Base-by-base conservation (phyloP, 30 jellyfish, hydroid and myxozoan genomes). In the Haliclystus octoradiatus region DNA sequence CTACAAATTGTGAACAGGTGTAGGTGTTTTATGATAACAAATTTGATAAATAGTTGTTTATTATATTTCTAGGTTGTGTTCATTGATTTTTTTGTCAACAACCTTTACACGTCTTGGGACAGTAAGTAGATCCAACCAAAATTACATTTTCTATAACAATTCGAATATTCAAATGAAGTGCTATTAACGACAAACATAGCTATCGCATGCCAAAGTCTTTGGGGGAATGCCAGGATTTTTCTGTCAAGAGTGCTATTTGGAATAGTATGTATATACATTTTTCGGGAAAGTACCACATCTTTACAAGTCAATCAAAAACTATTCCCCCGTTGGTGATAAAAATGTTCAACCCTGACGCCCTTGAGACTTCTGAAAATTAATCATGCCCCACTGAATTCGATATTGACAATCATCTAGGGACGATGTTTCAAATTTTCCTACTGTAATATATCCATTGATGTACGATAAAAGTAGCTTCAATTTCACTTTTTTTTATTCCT, bases 61-160 rank as follows among this genome's bases (percentile, higher is more conserved):
- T 62, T 69, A 63, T 28, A 46, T 19, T 74, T 62, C 14, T 33
- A 89, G 98, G 82, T 89, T 52, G 77, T 89, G 28, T 89, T 89
- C 63, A 81, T 89, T 33, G 98, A 89, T 67, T 89, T 81, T 71
- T 89, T 89, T 71, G 98, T 89, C 69, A 89, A 75, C 34, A 91
- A 89, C 52, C 82, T 89, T 28, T 89, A 89, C 75, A 75, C 83
- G 7, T 89, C 98, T 1, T 89, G 98, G 98, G 95, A 89, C 76
- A 89, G 98, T 89, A 77, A 81, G 98, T 89, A n/a, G n/a, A n/a
- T n/a, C n/a, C n/a, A n/a, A n/a, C n/a, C n/a, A n/a, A n/a, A n/a
- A n/a, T n/a, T n/a, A n/a, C n/a, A n/a, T n/a, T n/a, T n/a, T n/a
- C n/a, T n/a, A n/a, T n/a, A n/a, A n/a, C n/a, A n/a, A n/a, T n/a